Conservation (phyloP, 2,888 invertebrate species). For the Meiosimyza platycephala region DNA sequence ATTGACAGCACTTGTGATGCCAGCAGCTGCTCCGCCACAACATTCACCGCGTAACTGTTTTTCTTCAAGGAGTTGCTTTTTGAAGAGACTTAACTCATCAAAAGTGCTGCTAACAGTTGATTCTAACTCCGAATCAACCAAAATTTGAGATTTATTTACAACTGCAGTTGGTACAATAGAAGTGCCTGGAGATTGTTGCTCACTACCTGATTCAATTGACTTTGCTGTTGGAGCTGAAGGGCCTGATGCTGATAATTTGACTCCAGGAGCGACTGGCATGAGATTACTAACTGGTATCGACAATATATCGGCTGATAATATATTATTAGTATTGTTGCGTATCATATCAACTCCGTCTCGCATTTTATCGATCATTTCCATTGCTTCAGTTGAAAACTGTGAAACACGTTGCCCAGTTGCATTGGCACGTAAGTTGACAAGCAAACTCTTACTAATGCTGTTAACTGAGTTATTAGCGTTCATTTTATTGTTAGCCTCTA, state of each 20-base stretch:
- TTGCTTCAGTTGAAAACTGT: slow-evolving; percentile 70
- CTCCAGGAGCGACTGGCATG: slow-evolving; percentile 60
- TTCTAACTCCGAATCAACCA: background rate
- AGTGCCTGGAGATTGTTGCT: slow-evolving; percentile 28
- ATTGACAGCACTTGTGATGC: slow-evolving; percentile 34
- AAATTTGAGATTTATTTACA: too few relatives aligned
- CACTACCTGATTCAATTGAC: slow-evolving; percentile 35
- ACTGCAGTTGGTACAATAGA: slow-evolving; percentile 23
- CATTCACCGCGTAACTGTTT: slow-evolving; percentile 50
- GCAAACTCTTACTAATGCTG: slow-evolving; percentile 62
- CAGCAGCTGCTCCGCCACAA: slow-evolving; percentile 12
- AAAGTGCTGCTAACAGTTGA: slow-evolving; percentile 29
- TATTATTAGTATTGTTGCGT: slow-evolving; percentile 83
- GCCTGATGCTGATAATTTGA: slow-evolving; percentile 40
- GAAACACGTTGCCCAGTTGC: slow-evolving; percentile 55
- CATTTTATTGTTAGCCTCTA: slow-evolving; percentile 67
- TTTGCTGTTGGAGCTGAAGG: slow-evolving; percentile 29
- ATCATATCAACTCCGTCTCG: slow-evolving; percentile 78
- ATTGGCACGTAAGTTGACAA: slow-evolving; percentile 59
- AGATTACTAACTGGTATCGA: slow-evolving; percentile 69
- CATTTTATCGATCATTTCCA: slow-evolving; percentile 76
- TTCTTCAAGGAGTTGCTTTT: slow-evolving; percentile 49
- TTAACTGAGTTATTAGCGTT: slow-evolving; percentile 65
- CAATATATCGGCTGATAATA: slow-evolving; percentile 77
- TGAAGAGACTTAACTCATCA: slow-evolving; percentile 42